These are phyloP conservation scores for Neocrepidodera transversa DNA, from an alignment of 2,888 invertebrate genomes.

Conservation along the genomic window DNA sequence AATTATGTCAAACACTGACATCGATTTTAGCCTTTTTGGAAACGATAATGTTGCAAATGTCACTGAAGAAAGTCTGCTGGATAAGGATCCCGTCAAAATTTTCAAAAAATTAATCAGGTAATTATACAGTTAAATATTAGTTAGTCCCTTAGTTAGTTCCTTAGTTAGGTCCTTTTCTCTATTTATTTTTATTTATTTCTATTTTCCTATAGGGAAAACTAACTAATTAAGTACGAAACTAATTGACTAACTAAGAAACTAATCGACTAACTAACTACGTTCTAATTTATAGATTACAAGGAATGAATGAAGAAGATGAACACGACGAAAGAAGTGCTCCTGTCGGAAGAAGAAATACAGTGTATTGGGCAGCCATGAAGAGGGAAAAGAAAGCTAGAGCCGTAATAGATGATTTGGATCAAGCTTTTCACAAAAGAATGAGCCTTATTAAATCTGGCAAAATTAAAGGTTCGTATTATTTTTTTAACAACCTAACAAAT, in stretches of 20 bases:
- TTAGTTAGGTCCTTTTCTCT: too few species aligned
- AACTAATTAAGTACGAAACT: too few species aligned
- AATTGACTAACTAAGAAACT: too few species aligned
- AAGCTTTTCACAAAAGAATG: constrained; percentile 48
- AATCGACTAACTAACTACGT: too few species aligned
- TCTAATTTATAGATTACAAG: constrained; percentile 78
- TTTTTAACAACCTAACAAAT: too few species aligned
- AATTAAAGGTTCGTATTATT: constrained; percentile 30
- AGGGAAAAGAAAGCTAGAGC: constrained; percentile 38
- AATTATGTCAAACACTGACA: constrained; percentile 73
- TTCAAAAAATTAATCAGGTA: constrained; percentile 79
- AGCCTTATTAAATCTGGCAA: constrained; percentile 39
- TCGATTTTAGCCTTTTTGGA: constrained; percentile 47
- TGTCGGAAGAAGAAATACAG: constrained; percentile 82
- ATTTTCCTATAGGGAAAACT: too few species aligned
- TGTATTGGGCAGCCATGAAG: constrained; percentile 74
- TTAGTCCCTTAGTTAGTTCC: too few species aligned
- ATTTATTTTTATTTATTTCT: too few species aligned
- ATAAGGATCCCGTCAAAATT: constrained; percentile 89
- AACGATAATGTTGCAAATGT: constrained; percentile 72
- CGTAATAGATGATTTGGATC: constrained; percentile 47
- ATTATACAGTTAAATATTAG: too few species aligned
- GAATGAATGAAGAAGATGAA: constrained; percentile 78
- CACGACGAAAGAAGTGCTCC: constrained; percentile 78
- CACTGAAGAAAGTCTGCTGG: constrained; percentile 82